Percentiles rank a stretch among this genome's conserved stretches.
Conservation (phyloP, 2,113 vertebrate genomes). For the Psilopsiagon aurifrons region DNA sequence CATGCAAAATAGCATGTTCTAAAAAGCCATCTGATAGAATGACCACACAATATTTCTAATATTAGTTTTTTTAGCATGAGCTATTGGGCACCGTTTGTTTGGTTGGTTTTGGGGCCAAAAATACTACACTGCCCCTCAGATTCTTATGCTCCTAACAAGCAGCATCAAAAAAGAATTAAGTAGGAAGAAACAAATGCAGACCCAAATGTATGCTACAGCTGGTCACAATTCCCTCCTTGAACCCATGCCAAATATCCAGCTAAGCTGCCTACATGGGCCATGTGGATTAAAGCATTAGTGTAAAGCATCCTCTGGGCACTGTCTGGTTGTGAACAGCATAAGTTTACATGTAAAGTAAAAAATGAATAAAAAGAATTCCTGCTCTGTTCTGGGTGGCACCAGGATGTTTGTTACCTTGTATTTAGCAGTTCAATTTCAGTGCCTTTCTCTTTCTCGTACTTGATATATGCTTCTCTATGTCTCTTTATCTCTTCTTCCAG, state of each 20-base stretch:
- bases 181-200: not conserved
- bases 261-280: constrained; percentile 3
- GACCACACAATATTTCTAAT: not conserved
- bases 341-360: not conserved
- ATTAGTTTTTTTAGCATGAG: not conserved
- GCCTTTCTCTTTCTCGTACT: constrained; percentile 89
- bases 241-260: not conserved
- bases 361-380: not conserved
- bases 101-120: not conserved
- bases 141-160: not conserved
- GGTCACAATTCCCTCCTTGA: not conserved
- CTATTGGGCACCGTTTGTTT: not conserved
- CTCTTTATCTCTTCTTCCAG: constrained; percentile 84
- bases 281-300: constrained; percentile 39
- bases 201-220: not conserved
- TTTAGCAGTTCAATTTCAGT: constrained; percentile 89
- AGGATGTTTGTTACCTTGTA: constrained; percentile 78
- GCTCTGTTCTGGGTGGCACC: not conserved
- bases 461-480: constrained; percentile 87
- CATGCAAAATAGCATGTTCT: not conserved
- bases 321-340: not conserved
- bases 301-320: constrained; percentile 35
- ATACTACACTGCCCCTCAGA: not conserved
- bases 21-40: not conserved
- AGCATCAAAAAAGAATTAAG: not conserved